Conservation (phyloP, 2,797 vertebrate genomes). For the Aphelocoma californica region DNA sequence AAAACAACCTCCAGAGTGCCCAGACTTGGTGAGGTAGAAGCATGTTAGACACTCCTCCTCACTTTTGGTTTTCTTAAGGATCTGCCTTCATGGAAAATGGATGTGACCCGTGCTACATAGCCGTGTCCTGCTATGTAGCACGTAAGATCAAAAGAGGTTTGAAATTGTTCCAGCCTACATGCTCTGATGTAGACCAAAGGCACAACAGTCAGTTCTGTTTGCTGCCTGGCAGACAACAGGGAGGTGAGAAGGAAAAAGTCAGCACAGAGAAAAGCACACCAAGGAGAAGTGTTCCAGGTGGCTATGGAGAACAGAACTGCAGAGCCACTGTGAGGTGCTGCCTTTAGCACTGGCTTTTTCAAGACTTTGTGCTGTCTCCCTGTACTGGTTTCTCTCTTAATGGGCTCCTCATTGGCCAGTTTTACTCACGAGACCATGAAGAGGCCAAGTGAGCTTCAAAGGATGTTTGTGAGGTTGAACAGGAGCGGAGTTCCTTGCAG, state of each 20-base stretch:
- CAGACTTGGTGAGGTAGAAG: background rate
- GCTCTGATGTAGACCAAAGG: background rate
- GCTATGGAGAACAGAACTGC: background rate
- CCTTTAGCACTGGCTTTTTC: background rate
- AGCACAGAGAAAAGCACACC: background rate
- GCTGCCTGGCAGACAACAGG: background rate
- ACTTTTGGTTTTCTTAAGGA: background rate
- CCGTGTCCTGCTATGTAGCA: background rate
- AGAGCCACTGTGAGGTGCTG: background rate
- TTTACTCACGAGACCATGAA: background rate
- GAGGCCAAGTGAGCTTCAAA: background rate
- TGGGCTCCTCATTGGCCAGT: background rate
- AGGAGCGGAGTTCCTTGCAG: background rate
- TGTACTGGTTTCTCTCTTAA: background rate
- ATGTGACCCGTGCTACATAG: background rate
- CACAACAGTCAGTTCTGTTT: background rate
- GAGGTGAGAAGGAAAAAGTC: background rate
- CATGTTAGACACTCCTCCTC: background rate
- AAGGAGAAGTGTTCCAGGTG: background rate
- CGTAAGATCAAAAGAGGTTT: background rate
- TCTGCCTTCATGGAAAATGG: background rate
- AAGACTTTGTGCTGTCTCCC: background rate
- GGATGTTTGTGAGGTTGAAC: background rate
- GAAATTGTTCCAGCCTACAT: background rate
- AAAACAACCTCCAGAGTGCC: background rate